Evolutionary conservation across 2,888 invertebrate genomes (phyloP), one percentile per base, ranked within the genome.

Genomic region (Theretra japonica): DNA sequence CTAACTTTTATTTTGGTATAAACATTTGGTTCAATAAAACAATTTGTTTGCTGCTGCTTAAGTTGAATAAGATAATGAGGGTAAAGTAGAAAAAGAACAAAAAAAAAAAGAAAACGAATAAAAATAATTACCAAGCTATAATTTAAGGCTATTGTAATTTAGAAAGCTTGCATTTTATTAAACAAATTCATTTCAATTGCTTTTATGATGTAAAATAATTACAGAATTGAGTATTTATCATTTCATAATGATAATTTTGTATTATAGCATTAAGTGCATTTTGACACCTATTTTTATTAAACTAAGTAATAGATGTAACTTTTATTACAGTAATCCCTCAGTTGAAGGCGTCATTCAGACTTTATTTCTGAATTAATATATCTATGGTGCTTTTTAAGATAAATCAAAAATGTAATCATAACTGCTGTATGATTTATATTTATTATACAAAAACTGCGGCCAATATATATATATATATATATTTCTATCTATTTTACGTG

Each of bases 241-340:
- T 62, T 62, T 41, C 53, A 21, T 41, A n/a, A 60, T 8, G 57
- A 8, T 17, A 28, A 25, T 3, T 21, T 62, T 62, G 21, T 62
- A 21, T 41, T 41, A 15, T 8, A 62, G 23, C 2, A 21, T 62
- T 41, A 7, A 41, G 33, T 62, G 33, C 62, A 62, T 41, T 62
- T 41, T 21, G 33, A 41, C 33, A 62, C n/a, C 15, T 62, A 33
- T 62, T 53, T n/a, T 53, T 53, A n/a, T 5, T 53, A 53, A 3
- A 53, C n/a, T 53, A 53, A 53, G 53, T n/a, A 53, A n/a, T n/a
- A 53, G 5, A 53, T n/a, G 5, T 53, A n/a, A 53, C n/a, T 53
- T n/a, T 53, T n/a, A 62, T 21, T 21, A 62, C 33, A 21, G 62
- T 62, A 41, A 62, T 62, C 62, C 62, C 62, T 41, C 41, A 21